These are phyloP conservation scores for Acleris cristana DNA, from an alignment of 2,888 invertebrate species.

Conservation along the genomic window DNA sequence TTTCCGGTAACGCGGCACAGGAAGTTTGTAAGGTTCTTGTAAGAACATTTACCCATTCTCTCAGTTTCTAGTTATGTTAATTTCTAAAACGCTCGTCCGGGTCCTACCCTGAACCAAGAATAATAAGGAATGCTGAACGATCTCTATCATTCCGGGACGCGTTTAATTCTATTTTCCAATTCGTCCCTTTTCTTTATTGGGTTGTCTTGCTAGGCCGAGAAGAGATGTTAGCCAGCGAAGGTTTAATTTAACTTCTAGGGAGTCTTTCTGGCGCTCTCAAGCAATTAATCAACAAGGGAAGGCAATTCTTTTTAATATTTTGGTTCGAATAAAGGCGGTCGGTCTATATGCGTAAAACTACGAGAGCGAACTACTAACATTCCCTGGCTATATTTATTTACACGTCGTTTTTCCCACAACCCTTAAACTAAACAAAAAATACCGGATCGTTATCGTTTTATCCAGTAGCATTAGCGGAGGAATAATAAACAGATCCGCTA, in stretches of 20 bases:
- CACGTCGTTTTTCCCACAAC: too few species aligned
- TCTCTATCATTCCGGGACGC: constrained; percentile 40
- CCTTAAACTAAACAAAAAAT: too few species aligned
- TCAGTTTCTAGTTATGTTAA: too few species aligned
- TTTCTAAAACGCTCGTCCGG: too few species aligned
- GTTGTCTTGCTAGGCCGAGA: constrained; percentile 34
- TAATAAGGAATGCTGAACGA: constrained; percentile 7
- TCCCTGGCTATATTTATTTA: too few species aligned
- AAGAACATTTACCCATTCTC: too few species aligned
- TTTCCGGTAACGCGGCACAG: too few species aligned
- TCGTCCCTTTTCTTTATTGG: constrained; percentile 48
- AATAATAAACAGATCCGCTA: constrained; percentile 54
- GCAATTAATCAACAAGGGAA: background rate
- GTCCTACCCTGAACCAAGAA: too few species aligned
- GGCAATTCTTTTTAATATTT: background rate
- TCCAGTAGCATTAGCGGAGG: constrained; percentile 32
- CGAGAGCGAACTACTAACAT: too few species aligned
- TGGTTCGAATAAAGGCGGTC: too few species aligned
- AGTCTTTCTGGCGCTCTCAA: constrained; percentile 7
- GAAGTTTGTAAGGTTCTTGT: too few species aligned
- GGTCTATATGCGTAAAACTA: too few species aligned
- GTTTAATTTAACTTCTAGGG: constrained; percentile 17
- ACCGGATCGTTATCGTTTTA: constrained; percentile 10
- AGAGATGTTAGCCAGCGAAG: constrained; percentile 10
- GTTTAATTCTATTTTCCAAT: constrained; percentile 57